Conservation (phyloP, 2,113 vertebrate species). For the Emydura subglobosa region DNA sequence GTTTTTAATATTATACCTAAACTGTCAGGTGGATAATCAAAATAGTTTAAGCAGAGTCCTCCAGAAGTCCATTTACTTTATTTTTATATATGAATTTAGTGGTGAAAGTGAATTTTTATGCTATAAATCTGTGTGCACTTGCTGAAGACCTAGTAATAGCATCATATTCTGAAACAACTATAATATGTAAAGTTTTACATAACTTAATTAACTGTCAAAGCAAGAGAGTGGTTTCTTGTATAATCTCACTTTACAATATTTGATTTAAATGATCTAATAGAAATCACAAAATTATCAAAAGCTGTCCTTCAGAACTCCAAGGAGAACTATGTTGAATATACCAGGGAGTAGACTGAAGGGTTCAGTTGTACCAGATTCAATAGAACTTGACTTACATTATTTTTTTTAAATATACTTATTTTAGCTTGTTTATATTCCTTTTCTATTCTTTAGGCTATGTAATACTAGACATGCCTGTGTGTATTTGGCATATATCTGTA, state of each 20-base stretch:
- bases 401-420: neutral
- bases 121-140: neutral
- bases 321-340: neutral
- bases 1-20: accelerated
- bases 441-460: neutral
- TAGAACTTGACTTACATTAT: neutral
- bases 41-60: neutral
- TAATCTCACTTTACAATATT: neutral
- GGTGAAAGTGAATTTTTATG: neutral
- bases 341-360: neutral
- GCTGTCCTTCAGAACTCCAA: neutral
- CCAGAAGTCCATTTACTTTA: neutral
- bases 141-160: neutral
- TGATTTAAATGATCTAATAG: neutral
- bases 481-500: accelerated
- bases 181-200: neutral
- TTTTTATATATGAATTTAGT: neutral
- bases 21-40: neutral
- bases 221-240: neutral
- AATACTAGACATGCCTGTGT: neutral
- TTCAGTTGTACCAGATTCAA: neutral
- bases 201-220: neutral
- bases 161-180: neutral
- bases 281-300: neutral
- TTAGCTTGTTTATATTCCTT: neutral